Conservation (phyloP, 2,113 vertebrate species). For the Triplophysa rosa region DNA sequence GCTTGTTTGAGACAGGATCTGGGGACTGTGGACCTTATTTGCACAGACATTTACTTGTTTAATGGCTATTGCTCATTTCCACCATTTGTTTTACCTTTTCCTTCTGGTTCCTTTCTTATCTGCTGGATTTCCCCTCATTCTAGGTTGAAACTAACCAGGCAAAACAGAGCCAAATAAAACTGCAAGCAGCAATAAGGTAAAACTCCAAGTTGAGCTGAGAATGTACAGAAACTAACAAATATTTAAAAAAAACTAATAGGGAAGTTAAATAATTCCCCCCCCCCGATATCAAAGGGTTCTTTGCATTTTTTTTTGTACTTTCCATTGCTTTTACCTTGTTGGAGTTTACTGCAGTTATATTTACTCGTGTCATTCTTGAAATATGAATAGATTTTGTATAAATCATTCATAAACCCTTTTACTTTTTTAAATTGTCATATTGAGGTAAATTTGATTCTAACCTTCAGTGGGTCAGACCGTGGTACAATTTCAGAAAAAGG, state of each 20-base stretch:
- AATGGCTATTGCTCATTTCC: constrained; percentile 42
- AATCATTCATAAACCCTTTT: no score
- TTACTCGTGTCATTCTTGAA: no score
- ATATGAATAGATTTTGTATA: no score
- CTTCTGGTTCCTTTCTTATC: constrained; percentile 28
- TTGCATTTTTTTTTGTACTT: no score
- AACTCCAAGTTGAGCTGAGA: neutral
- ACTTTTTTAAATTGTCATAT: no score
- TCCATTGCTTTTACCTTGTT: no score
- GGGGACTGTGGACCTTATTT: constrained; percentile 8
- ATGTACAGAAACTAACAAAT: neutral
- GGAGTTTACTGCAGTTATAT: no score
- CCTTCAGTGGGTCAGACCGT: neutral
- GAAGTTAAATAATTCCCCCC: no score
- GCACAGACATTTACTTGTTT: neutral
- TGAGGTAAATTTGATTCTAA: neutral
- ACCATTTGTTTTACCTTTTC: constrained; percentile 43
- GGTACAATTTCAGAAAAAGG: neutral
- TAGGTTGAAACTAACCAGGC: neutral
- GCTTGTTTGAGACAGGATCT: neutral
- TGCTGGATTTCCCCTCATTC: constrained; percentile 14
- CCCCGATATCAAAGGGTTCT: no score
- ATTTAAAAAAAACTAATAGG: neutral
- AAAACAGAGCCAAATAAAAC: neutral
- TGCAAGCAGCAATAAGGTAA: neutral